Percentiles rank a stretch among this genome's conserved stretches.
These are phyloP conservation scores for Halichondria panicea DNA, from an alignment of 37 sponge, comb jelly and placozoan species.

Conservation along the genomic window DNA sequence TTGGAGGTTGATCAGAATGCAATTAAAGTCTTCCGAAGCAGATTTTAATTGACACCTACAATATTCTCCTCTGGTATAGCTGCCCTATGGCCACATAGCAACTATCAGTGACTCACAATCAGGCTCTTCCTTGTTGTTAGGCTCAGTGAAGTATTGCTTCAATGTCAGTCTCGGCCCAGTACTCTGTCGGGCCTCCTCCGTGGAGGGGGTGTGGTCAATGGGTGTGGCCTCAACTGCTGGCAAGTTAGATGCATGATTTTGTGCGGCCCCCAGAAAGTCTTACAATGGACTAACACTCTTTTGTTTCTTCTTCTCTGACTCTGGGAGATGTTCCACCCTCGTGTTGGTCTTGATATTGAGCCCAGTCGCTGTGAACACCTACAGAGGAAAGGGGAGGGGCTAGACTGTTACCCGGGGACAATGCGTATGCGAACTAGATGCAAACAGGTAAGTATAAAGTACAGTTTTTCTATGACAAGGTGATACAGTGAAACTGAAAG, in stretches of 20 bases:
- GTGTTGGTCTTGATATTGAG: conserved; percentile 87
- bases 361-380: conserved; percentile 83
- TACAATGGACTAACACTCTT: conserved; percentile 48
- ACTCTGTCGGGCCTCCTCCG: not conserved
- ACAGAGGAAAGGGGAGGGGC: too few species aligned
- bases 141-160: conserved; percentile 67
- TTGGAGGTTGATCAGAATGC: too few species aligned
- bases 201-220: not conserved
- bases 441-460: too few species aligned
- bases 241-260: conserved; percentile 12
- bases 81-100: too few species aligned
- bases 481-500: too few species aligned
- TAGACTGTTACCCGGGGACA: too few species aligned
- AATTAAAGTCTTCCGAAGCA: too few species aligned
- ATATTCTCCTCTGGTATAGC: too few species aligned
- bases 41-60: too few species aligned
- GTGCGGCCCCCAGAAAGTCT: conserved; percentile 57
- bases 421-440: too few species aligned
- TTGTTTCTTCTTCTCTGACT: conserved; percentile 66
- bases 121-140: conserved; percentile 50
- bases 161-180: conserved; percentile 37
- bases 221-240: conserved; percentile 19
- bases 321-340: conserved; percentile 91
- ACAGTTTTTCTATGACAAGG: too few species aligned
- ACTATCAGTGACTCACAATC: conserved; percentile 72